Evolutionary conservation across 2,888 invertebrate species (phyloP).

Genomic region (Micoletzkya japonica): DNA sequence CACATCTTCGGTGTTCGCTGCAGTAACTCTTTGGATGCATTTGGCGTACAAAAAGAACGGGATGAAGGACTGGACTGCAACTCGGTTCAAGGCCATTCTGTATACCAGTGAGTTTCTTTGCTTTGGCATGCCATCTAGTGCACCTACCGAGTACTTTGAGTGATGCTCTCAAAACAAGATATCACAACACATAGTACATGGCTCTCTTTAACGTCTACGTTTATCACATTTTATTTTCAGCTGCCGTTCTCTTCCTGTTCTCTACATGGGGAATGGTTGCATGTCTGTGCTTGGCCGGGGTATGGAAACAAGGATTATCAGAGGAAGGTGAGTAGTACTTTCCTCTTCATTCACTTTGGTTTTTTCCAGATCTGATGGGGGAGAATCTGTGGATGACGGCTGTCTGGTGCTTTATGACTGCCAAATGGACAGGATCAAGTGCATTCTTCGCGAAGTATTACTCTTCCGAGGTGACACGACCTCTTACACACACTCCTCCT

Average conservation of each 20-base stretch:
- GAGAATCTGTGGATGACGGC: constrained; percentile 59
- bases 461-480: not conserved
- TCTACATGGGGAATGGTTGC: constrained; percentile 52
- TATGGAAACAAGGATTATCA: constrained; percentile 50
- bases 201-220: not conserved
- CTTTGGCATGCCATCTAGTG: not conserved
- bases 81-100: constrained; percentile 38
- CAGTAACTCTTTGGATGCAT: constrained; percentile 53
- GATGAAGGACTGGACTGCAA: constrained; percentile 49
- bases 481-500: constrained; percentile 28
- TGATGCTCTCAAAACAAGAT: not conserved
- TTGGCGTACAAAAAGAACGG: constrained; percentile 53
- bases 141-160: not conserved
- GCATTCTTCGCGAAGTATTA: constrained; percentile 18
- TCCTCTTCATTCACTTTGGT: not conserved
- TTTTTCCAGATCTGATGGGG: constrained; percentile 46
- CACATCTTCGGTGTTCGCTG: constrained; percentile 52
- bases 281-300: constrained; percentile 50
- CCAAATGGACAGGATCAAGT: constrained; percentile 41
- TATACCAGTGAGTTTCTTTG: constrained; percentile 40
- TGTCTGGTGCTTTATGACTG: constrained; percentile 60
- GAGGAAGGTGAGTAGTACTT: constrained; percentile 30
- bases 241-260: constrained; percentile 37
- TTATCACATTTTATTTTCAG: constrained; percentile 34
- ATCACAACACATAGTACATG: constrained; percentile 34